Evolutionary conservation across 1,140 invertebrate genomes (phyloP), one percentile per base, ranked within the genome.

Genomic region (Hylaeus anthracinus): DNA sequence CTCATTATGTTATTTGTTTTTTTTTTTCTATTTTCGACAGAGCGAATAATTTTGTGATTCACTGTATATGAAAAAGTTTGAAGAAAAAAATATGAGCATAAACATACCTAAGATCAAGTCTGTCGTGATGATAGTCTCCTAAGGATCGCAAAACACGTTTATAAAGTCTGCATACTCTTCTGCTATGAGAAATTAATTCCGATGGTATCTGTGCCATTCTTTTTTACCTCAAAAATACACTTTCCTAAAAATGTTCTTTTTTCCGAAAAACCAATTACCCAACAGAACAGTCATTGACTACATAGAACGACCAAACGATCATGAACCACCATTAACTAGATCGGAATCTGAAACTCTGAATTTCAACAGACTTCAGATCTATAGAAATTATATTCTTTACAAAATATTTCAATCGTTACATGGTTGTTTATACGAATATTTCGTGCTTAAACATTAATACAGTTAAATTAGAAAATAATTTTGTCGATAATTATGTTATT

Each of bases 121-220:
- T 94, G 76, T 92, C 82, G 85, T 94, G 88, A 77, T 94, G 93
- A 93, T 93, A 96, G 76, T 93, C 88, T 90, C 96, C 94, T 10
- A 96, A 74, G 87, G 94, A 94, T 72, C 96, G 93, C 15, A 96
- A 84, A 66, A 94, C 93, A 74, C 93, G 92, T 92, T 97, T 98
- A 89, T 97, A 97, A 14, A 97, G 93, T 81, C 94, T 95, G 88
- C 95, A 96, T 8, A 97, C 97, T 94, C 94, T 96, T 91, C 94
- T 94, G 63, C 95, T 94, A 92, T 97, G 97, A 41, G 94, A 92
- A 82, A 94, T 71, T 76, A 94, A 88, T 83, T 90, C 94, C 63
- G 87, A 92, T 41, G 92, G 92, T 43, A 93, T 3, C 0, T 91
- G 72, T 0, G 90, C 90, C 91, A 92, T 92, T 63, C 56, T 41